Evolutionary conservation across 2,888 invertebrate species (phyloP), one percentile per base, ranked within the genome.

Genomic region (Melipona beecheii): DNA sequence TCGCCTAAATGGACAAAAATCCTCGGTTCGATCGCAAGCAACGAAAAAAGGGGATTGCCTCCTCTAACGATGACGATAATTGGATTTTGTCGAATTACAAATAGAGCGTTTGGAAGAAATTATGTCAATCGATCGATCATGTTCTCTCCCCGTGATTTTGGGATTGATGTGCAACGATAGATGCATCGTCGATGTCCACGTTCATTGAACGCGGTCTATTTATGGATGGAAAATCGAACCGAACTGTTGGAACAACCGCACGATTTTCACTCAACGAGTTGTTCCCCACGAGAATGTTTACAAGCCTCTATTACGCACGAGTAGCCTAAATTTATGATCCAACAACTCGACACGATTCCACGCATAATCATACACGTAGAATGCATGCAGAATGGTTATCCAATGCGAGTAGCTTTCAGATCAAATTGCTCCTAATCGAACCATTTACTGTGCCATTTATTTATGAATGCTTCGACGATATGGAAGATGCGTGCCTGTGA

Each of bases 301-400:
- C 31, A 24, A 21, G 11, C 50, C 62, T 68, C 58, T 52, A 43
- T 50, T 73, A 76, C 62, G 75, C 75, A 24, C 43, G 68, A 62
- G 52, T 68, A 65, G 75, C 68, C 54, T 68, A 68, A 71, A 83
- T 82, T 74, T 71, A 75, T 50, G 54, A 71, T 75, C 31, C 60
- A 21, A 24, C 70, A 50, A 58, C 2, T 49, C 36, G 50, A 58
- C 50, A 62, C 36, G 27, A 70, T 80, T 81, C 69, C 52, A 19
- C 52, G 50, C n/a, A 56, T 58, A 65, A 70, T 80, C 49, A 21
- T 65, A 21, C 19, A 2, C 6, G 13, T 24, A 43, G 9, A 66
- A 72, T 54, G n/a, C n/a, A 27, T 19, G n/a, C 15, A 24, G 43
- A 54, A 77, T 77, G 43, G 50, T 69, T 60, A 54, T 13, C 21